Evolutionary conservation across 2,113 vertebrate species (phyloP), one percentile per base, ranked within the genome.

Genomic region (Lophotis ruficrista): DNA sequence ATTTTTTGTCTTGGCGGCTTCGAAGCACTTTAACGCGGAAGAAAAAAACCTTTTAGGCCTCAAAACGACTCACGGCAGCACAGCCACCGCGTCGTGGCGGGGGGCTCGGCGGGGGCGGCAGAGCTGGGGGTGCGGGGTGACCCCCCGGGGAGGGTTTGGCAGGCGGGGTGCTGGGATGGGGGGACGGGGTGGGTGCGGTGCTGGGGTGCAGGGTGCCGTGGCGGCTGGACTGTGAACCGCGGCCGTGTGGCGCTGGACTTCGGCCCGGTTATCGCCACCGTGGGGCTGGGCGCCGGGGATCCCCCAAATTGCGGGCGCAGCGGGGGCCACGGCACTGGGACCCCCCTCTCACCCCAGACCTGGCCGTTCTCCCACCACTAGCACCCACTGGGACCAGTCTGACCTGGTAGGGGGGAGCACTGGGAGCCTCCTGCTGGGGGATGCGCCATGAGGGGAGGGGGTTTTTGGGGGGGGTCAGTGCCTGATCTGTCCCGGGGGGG

Each of bases 221-320:
- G 14, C 8, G 7, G 7, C 41, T 22, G 92, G 56, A 94, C 92
- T 96, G 90, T 93, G 92, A 33, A 37, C 93, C 7, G 22, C 4
- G 5, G 68, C 51, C 18, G 14, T 92, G 83, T 95, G 92, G 92
- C 86, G 7, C 71, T 35, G 94, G 37, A 57, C 95, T 94, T 96
- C 23, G 87, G 25, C 75, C 83, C 21, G 1, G 17, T 47, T 94
- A 73, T 75, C 73, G 9, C 41, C 6, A 1, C 4, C 1, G 4
- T 2, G n/a, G 88, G 68, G 88, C 66, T 45, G 83, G 25, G 75
- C 68, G 10, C 12, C 6, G 76, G 48, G 48, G 35, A 8, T 47
- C 73, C 82, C 78, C 21, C 3, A 37, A 47, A 37, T 8, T 14
- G 76, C 7, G 28, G 37, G 14, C 2, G 1, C 78, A 15, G 57